A percentile compares a stretch with the other conserved stretches of the same genome.
Conservation (phyloP, 2,797 vertebrate genomes). For the Florisuga fusca region DNA sequence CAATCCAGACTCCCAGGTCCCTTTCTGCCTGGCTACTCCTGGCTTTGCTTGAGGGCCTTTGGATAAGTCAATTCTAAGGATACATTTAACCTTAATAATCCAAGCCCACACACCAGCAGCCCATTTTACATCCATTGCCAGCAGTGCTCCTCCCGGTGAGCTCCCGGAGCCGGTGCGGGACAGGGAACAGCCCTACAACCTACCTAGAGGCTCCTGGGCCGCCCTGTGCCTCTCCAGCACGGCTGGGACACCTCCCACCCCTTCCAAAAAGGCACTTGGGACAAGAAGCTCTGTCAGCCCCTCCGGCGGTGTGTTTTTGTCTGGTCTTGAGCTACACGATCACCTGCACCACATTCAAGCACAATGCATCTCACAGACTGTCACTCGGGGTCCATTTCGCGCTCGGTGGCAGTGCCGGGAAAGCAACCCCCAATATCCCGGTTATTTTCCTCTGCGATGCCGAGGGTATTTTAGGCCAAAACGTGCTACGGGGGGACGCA, state of each 20-base stretch:
- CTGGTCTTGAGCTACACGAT: fast-evolving
- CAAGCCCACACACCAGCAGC: neutral
- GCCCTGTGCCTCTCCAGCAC: fast-evolving
- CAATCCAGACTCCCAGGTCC: too few species aligned
- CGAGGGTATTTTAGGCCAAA: fast-evolving
- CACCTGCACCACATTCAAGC: fast-evolving
- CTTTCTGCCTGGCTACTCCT: too few species aligned
- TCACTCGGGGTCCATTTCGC: fast-evolving
- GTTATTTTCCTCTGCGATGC: fast-evolving
- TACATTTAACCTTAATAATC: neutral
- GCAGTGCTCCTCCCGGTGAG: too few species aligned
- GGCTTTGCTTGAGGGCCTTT: neutral
- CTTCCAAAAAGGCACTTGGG: fast-evolving
- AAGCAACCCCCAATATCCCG: fast-evolving
- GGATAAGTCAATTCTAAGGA: neutral
- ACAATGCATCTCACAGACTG: fast-evolving
- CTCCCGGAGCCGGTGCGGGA: too few species aligned
- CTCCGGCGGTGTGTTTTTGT: fast-evolving
- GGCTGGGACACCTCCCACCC: too few species aligned
- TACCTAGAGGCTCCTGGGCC: neutral
- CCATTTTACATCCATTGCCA: fast-evolving
- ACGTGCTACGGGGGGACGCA: fast-evolving
- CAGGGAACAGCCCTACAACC: fast-evolving
- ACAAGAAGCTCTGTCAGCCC: too few species aligned
- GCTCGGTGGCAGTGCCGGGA: fast-evolving